These are phyloP conservation scores for Hylomyscus alleni DNA, from an alignment of 2,797 vertebrate genomes.

Conservation along the genomic window DNA sequence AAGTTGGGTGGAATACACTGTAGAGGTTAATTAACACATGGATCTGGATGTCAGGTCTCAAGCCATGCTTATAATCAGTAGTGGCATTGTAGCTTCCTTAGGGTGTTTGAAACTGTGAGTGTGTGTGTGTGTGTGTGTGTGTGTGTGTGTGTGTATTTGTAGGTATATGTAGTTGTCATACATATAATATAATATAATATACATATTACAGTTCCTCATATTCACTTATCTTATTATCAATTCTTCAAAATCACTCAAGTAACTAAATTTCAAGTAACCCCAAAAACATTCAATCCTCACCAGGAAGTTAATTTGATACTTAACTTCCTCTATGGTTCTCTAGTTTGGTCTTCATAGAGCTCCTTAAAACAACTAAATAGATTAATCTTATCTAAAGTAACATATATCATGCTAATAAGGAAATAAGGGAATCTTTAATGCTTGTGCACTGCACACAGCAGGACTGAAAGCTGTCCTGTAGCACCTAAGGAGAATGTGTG, in stretches of 20 bases:
- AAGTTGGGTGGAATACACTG: fast-evolving
- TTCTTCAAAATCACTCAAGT: neutral
- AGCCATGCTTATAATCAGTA: neutral
- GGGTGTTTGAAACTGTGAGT: neutral
- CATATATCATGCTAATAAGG: neutral
- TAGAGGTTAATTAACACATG: neutral
- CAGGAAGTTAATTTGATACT: neutral
- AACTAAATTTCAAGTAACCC: neutral
- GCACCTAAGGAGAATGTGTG: neutral
- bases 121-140: neutral
- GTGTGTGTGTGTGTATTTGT: neutral
- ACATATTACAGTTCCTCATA: neutral
- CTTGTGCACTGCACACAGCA: neutral
- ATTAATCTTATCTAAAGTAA: neutral
- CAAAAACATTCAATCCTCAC: neutral
- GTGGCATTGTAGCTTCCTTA: neutral
- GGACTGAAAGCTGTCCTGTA: neutral
- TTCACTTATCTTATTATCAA: conserved; percentile 33
- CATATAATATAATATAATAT: neutral
- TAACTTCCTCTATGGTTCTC: neutral
- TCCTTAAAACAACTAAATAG: neutral
- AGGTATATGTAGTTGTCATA: neutral
- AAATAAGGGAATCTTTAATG: neutral
- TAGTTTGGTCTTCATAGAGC: neutral
- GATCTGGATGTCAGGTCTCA: neutral